Conservation (phyloP, 2,113 vertebrate species). For the Morone saxatilis region DNA sequence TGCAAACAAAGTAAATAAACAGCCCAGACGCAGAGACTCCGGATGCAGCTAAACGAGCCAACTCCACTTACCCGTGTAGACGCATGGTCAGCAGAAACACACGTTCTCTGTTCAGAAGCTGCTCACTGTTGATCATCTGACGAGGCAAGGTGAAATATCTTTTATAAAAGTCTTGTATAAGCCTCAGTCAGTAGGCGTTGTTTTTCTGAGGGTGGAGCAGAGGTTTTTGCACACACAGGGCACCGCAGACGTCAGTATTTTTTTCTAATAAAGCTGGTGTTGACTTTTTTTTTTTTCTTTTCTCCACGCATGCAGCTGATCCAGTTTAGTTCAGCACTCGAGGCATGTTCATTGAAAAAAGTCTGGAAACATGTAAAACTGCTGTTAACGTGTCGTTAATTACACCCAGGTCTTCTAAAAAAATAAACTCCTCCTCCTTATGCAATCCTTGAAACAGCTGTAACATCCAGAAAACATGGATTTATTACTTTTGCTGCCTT, state of each 20-base stretch:
- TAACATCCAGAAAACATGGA: too few species aligned
- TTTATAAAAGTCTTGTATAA: constrained; percentile 20
- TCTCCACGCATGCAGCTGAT: too few species aligned
- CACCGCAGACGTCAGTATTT: neutral
- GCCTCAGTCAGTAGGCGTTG: constrained; percentile 26
- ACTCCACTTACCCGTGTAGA: constrained; percentile 49
- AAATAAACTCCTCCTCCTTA: too few species aligned
- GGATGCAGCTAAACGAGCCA: neutral
- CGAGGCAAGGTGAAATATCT: neutral
- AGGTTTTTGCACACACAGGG: neutral
- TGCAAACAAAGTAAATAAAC: neutral
- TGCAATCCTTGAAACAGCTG: too few species aligned
- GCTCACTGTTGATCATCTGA: neutral
- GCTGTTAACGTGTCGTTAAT: neutral
- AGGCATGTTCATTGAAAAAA: too few species aligned
- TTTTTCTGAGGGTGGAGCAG: constrained; percentile 48
- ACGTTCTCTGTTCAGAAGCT: neutral
- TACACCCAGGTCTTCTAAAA: too few species aligned
- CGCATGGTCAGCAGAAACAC: constrained; percentile 22
- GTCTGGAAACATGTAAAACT: neutral
- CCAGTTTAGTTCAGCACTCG: too few species aligned
- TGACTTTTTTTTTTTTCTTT: too few species aligned
- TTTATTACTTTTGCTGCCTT: too few species aligned
- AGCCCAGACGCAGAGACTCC: neutral
- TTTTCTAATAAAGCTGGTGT: too few species aligned